These are phyloP conservation scores for Idaea aversata DNA, from an alignment of 2,888 invertebrate genomes.

Conservation along the genomic window DNA sequence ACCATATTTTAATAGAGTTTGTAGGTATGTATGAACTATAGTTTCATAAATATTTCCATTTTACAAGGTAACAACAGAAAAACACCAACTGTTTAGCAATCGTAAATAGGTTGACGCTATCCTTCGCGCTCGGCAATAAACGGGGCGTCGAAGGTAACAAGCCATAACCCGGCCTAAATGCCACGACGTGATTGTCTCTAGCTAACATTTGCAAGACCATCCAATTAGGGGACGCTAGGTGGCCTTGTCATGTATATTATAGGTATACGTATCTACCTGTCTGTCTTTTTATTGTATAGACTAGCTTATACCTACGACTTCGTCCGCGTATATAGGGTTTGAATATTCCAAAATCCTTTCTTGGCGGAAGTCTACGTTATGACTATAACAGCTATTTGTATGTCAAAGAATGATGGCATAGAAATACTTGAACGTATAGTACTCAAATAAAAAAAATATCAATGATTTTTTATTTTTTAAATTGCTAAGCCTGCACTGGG, in stretches of 20 bases:
- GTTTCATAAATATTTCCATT: neutral
- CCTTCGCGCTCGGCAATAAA: slow-evolving; percentile 31
- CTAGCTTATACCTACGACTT: no score
- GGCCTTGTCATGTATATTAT: slow-evolving; percentile 20
- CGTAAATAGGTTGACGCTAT: neutral
- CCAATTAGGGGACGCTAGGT: slow-evolving; percentile 58
- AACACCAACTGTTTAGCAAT: slow-evolving; percentile 7
- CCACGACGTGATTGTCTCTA: slow-evolving; percentile 58
- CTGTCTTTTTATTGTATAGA: slow-evolving; percentile 1
- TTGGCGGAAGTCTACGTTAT: no score
- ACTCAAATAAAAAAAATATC: no score
- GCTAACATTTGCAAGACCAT: slow-evolving; percentile 63
- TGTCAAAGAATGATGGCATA: no score
- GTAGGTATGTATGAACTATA: no score
- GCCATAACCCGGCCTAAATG: slow-evolving; percentile 54
- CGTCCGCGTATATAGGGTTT: no score
- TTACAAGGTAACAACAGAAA: slow-evolving; percentile 5
- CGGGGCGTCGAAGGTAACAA: slow-evolving; percentile 48
- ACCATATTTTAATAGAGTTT: no score
- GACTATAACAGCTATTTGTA: no score
- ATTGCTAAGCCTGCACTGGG: no score
- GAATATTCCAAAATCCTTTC: no score
- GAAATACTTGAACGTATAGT: no score
- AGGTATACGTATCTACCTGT: slow-evolving; percentile 27
- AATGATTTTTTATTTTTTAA: no score